Evolutionary conservation across 2,797 vertebrate genomes (phyloP), one percentile per base, ranked within the genome.

Genomic region (Meriones psammophilus): DNA sequence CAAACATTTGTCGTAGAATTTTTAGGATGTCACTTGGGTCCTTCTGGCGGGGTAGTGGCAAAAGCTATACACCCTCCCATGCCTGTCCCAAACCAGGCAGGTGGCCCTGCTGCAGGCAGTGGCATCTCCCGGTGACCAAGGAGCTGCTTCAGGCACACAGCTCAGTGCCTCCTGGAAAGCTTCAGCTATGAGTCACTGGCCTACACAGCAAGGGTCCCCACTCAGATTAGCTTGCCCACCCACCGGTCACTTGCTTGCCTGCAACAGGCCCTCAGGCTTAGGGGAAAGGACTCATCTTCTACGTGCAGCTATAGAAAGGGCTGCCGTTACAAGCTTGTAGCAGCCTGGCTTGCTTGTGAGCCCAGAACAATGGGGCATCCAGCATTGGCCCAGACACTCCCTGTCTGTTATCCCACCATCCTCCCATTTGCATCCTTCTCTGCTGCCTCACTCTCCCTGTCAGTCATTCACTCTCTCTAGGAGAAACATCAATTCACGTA

Each of bases 1-100:
- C 97, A 98, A 98, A 98, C 98, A 98, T 98, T 98, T 98, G 97
- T 98, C 97, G 97, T 97, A 81, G 97, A 97, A 96, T 96, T 95
- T 92, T 54, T 97, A 97, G 91, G 96, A 98, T 97, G 96, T 97
- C 95, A 88, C 90, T 94, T 96, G 92, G 84, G 95, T 95, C 86
- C 96, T 93, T 64, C 83, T 5, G 17, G 22, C 87, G 0, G 3
- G 71, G 42, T 1, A 2, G 88, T 9, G 62, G 86, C n/a, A 64
- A 42, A 71, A 79, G 62, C 9, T 58, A 14, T 39, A 18, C 26
- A 5, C 39, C 56, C 56, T 39, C 39, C n/a, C 8, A 15, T 12
- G 46, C 42, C 30, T 20, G 8, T 50, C n/a, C 46, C 64, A 8
- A 5, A 68, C 26, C 30, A 1, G 1, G 66, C 73, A 42, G n/a